Evolutionary conservation across 1,140 invertebrate genomes (phyloP), one percentile per base, ranked within the genome.

Genomic region (Drosophila albomicans): DNA sequence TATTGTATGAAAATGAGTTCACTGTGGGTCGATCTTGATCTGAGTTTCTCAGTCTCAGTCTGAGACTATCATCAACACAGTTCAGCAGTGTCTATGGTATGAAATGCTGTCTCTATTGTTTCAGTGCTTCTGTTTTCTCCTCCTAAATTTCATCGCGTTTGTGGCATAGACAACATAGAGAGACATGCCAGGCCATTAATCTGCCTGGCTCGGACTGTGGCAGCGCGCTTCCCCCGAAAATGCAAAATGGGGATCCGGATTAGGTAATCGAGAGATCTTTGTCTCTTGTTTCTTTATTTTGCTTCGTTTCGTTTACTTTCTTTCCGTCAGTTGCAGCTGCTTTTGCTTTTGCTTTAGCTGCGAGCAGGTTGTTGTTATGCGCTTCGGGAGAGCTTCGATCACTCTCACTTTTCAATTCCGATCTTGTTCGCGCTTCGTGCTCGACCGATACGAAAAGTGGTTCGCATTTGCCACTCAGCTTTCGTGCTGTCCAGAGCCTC

Each of bases 91-190:
- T 63, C 25, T 35, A 57, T 49, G 5, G 7, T 54, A 45, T 48
- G 46, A n/a, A 62, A 8, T 46, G 11, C 20, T 35, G n/a, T 51
- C 15, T 51, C 38, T 51, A 72, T 49, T 30, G 49, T 79, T 57
- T 70, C 64, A 81, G 65, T 75, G 87, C 77, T 78, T 75, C 52
- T 64, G 64, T 82, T 88, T 88, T 87, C 85, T 81, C 85, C 84
- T 67, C 73, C 80, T 79, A 78, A 72, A 79, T 78, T 67, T 88
- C 84, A 87, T 71, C 65, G 69, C 58, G 30, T 58, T 52, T 57
- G 52, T 65, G 62, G 41, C 30, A 54, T 30, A 52, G 54, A 79
- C 59, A 56, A 25, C 30, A 54, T 35, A 48, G 63, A 79, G 70
- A 64, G 69, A 74, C 68, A 58, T 46, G 65, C 48, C 74, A 61